phyloP scores from a whole-genome alignment of 1,140 invertebrate species.

The Saccostrea glomerata region DNA sequence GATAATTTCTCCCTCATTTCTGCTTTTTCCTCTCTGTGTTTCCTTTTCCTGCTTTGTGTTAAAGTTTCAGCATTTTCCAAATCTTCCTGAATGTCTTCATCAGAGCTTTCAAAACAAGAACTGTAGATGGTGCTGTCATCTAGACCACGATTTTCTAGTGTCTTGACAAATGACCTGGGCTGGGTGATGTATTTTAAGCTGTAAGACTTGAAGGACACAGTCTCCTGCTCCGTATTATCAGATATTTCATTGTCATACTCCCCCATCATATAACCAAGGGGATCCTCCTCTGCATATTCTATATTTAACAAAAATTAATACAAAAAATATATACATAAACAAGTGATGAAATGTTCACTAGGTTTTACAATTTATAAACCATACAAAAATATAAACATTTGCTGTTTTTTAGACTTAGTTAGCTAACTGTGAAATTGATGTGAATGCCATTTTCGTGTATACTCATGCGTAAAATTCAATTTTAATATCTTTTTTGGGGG shows the following conservation, averaged over 20 bases:
- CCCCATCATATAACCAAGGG: constrained; percentile 3
- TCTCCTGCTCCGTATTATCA: background rate
- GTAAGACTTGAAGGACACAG: background rate
- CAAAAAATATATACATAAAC: too few species aligned
- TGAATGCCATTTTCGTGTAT: too few species aligned
- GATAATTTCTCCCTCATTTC: constrained; percentile 5
- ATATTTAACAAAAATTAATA: background rate
- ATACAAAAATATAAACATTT: too few species aligned
- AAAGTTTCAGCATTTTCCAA: background rate
- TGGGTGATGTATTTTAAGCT: constrained; percentile 11
- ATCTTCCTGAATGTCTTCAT: background rate
- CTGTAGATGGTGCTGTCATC: constrained; percentile 11
- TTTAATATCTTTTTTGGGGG: too few species aligned
- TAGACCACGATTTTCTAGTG: background rate
- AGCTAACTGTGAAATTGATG: too few species aligned
- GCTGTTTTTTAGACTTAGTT: too few species aligned
- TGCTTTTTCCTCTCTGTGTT: background rate
- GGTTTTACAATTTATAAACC: too few species aligned
- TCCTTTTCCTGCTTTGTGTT: background rate
- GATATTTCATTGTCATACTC: background rate
- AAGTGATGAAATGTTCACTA: too few species aligned
- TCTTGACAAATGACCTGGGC: background rate
- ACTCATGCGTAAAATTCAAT: too few species aligned
- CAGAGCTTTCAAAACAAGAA: background rate
- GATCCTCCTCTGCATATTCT: background rate